Percentiles rank a stretch among this genome's conserved stretches.
These are phyloP conservation scores for Didymodactylos carnosus DNA, from an alignment of 2,888 invertebrate genomes.

Conservation along the genomic window DNA sequence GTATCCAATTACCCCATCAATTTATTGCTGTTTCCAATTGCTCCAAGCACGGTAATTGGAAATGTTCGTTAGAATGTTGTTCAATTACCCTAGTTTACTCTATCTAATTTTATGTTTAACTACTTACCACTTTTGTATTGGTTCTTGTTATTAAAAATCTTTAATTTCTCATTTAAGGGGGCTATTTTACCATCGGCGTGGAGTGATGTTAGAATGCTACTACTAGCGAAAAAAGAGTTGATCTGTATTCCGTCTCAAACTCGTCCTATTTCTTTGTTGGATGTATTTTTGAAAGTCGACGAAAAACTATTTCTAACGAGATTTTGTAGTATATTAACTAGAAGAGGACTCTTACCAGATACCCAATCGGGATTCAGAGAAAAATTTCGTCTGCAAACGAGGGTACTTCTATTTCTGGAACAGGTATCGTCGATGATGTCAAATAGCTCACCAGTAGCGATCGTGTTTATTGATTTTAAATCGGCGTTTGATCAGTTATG, in stretches of 20 bases:
- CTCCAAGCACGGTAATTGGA: not conserved
- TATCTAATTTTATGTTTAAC: not conserved
- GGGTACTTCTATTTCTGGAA: not conserved
- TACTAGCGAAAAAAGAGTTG: not conserved
- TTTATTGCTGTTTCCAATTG: no score
- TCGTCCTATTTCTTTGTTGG: not conserved
- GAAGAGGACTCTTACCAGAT: not conserved
- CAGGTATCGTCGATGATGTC: not conserved
- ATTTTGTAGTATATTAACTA: not conserved
- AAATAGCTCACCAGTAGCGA: not conserved
- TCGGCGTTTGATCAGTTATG: not conserved
- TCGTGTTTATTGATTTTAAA: not conserved
- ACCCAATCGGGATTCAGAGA: not conserved
- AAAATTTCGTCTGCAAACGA: not conserved
- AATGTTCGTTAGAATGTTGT: not conserved
- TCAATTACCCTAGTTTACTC: not conserved
- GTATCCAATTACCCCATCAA: not conserved
- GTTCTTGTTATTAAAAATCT: not conserved
- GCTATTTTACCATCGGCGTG: not conserved
- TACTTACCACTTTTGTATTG: not conserved
- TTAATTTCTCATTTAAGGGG: not conserved
- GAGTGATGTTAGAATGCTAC: not conserved
- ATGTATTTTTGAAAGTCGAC: not conserved
- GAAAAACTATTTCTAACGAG: not conserved
- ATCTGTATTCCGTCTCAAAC: not conserved